phyloP scores from a whole-genome alignment of 2,797 vertebrate genomes.

The Thamnophis elegans region DNA sequence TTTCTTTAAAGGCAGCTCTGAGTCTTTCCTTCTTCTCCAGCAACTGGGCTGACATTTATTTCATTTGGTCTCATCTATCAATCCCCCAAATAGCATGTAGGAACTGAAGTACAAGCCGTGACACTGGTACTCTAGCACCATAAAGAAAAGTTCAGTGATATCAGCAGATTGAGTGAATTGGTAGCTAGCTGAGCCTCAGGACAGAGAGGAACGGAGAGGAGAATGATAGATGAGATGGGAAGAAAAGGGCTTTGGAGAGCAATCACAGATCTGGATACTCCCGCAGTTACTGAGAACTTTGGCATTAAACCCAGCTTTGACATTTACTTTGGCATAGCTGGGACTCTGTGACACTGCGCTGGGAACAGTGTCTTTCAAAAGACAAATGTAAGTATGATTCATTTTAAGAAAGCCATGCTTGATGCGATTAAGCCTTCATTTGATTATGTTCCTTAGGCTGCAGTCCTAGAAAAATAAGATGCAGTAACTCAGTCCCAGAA shows the following conservation, averaged over 20 bases:
- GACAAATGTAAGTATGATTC: constrained; percentile 25
- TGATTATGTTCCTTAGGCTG: constrained; percentile 53
- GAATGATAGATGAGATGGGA: background rate
- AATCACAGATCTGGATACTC: background rate
- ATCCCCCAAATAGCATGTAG: background rate
- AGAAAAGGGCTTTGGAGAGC: background rate
- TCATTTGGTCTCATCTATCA: background rate
- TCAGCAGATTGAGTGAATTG: background rate
- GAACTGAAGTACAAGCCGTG: background rate
- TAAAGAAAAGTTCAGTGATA: background rate
- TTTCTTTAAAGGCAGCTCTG: background rate
- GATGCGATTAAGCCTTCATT: constrained; percentile 52
- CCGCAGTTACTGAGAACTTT: background rate
- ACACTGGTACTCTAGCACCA: background rate
- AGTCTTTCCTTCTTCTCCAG: background rate
- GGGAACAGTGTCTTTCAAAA: constrained; percentile 18
- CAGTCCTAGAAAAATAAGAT: constrained; percentile 61
- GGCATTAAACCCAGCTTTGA: background rate
- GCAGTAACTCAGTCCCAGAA: constrained; percentile 52
- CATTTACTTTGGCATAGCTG: background rate
- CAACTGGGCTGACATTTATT: background rate
- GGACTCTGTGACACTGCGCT: background rate
- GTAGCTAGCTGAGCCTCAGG: background rate
- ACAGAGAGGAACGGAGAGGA: background rate
- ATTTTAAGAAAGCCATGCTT: constrained; percentile 11